Evolutionary conservation across 2,797 vertebrate species (phyloP).

Genomic region (Oreochromis mossambicus): DNA sequence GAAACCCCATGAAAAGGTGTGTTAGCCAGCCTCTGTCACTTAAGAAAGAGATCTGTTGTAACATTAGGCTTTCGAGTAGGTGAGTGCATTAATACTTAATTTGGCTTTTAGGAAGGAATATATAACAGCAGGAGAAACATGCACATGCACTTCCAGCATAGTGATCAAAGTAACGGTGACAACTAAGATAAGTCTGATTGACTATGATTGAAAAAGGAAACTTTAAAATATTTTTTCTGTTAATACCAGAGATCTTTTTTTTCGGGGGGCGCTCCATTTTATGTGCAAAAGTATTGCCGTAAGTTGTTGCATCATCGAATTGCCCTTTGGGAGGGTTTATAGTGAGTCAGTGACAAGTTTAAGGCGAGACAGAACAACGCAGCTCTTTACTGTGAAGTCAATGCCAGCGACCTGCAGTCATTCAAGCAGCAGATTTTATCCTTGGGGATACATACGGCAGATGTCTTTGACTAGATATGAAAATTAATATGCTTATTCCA

Average conservation of each 20-base stretch:
- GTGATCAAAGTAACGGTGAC: neutral
- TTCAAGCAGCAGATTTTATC: slow-evolving; percentile 14
- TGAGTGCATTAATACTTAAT: neutral
- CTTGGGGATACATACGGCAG: neutral
- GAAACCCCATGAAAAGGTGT: neutral
- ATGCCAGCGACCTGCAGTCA: neutral
- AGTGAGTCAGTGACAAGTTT: slow-evolving; percentile 26
- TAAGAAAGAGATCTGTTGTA: neutral
- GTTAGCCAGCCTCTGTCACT: neutral
- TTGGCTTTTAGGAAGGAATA: neutral
- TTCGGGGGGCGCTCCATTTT: neutral
- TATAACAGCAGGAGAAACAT: neutral
- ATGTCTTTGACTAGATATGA: neutral
- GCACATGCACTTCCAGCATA: neutral
- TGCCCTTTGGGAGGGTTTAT: neutral
- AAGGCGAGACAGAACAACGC: slow-evolving; percentile 20
- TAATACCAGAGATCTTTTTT: neutral
- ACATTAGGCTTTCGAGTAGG: neutral
- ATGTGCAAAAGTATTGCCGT: neutral
- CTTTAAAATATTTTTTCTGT: neutral
- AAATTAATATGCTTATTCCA: neutral
- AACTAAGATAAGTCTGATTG: neutral
- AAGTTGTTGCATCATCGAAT: neutral
- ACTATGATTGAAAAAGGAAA: neutral
- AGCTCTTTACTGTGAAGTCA: slow-evolving; percentile 25